A percentile compares a stretch with the other conserved stretches of the same genome.
Conservation (phyloP, 2,797 vertebrate species). For the Vultur gryphus region DNA sequence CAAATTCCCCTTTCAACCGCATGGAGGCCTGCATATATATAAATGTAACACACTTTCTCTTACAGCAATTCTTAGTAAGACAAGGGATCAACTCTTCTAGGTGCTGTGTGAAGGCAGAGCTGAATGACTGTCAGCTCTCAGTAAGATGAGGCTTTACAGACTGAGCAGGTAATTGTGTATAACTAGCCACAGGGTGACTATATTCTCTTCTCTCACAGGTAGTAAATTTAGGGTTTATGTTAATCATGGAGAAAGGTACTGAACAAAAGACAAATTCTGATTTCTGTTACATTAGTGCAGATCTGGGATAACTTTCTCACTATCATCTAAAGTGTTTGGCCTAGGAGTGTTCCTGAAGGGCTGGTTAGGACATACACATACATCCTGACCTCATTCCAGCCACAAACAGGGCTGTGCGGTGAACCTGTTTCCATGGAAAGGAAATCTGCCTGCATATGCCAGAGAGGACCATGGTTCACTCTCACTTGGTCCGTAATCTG, state of each 20-base stretch:
- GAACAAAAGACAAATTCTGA: not conserved
- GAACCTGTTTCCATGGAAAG: not conserved
- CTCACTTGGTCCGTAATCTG: not conserved
- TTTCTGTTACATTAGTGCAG: not conserved
- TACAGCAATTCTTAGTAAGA: not conserved
- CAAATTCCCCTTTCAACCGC: not conserved
- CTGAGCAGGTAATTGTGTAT: not conserved
- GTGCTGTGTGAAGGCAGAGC: not conserved
- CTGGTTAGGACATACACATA: not conserved
- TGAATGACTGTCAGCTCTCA: not conserved
- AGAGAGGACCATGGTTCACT: not conserved
- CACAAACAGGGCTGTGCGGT: not conserved
- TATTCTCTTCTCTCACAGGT: not conserved
- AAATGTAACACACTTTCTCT: not conserved
- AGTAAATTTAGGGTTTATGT: not conserved
- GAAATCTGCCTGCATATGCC: not conserved
- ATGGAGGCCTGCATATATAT: not conserved
- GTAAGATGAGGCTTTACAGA: not conserved
- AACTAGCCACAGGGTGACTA: not conserved
- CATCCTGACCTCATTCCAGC: not conserved
- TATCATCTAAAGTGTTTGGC: not conserved
- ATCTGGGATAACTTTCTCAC: not conserved
- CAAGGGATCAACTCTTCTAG: not conserved
- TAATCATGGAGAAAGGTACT: not conserved
- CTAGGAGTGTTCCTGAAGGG: not conserved